Evolutionary conservation across 2,888 invertebrate species (phyloP).

Genomic region (Rhagophthalmus giganteus): DNA sequence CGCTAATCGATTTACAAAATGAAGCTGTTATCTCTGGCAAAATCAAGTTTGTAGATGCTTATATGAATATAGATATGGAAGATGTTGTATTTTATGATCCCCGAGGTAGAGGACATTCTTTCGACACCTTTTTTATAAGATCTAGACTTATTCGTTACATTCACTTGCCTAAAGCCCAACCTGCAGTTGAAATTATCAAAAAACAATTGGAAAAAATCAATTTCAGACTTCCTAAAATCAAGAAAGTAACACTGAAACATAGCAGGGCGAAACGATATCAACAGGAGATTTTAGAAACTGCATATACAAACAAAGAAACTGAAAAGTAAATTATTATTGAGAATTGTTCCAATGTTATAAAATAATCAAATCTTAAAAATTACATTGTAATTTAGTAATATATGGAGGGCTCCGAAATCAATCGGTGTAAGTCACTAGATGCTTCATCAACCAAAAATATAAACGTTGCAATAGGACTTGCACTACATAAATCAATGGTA

Average conservation of each 20-base stretch:
- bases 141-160: constrained; percentile 69
- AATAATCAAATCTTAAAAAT: no score
- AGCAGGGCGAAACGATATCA: constrained; percentile 60
- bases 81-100: constrained; percentile 67
- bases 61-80: constrained; percentile 68
- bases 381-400: no score
- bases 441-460: no score
- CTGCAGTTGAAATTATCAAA: constrained; percentile 40
- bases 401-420: no score
- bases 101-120: constrained; percentile 61
- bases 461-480: no score
- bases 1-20: constrained; percentile 68
- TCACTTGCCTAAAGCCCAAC: constrained; percentile 62
- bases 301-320: background rate
- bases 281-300: constrained; percentile 53
- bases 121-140: constrained; percentile 65
- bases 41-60: constrained; percentile 66
- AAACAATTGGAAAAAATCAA: constrained; percentile 26
- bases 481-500: no score
- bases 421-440: no score
- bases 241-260: constrained; percentile 57
- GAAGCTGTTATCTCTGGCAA: constrained; percentile 66
- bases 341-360: no score
- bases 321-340: no score
- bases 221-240: constrained; percentile 27